Evolutionary conservation across 1,140 invertebrate species (phyloP), one percentile per base, ranked within the genome.

Genomic region (Macrocentrus cingulum): DNA sequence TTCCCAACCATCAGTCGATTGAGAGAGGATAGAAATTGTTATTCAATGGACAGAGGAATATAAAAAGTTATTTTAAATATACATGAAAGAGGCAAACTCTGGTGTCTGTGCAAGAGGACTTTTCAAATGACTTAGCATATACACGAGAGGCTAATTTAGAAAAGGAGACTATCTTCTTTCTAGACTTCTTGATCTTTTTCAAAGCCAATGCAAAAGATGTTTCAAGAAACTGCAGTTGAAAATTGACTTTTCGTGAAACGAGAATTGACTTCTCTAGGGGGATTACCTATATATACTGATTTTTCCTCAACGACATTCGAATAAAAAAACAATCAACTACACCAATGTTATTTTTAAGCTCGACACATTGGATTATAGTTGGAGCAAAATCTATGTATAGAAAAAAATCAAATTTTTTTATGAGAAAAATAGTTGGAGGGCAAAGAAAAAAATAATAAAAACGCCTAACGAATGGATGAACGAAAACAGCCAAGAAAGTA

Each of bases 311-410:
- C 45, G 37, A 19, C 13, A 50, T 16, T 2, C 19, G 18, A 9
- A 59, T 25, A 54, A 8, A 34, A 19, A 55, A 36, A 57, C 22
- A 42, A 8, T 55, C 34, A 54, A 59, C 34, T 55, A 39, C 51
- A 50, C 29, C 53, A 55, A 63, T 22, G 49, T 64, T 51, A 59
- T 63, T 57, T 58, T 60, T 57, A 59, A 56, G 56, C 56, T 56
- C 45, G 50, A 49, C 55, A 16, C 18, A 29, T 8, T 13, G 36
- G 8, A 8, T 39, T 15, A 8, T 39, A n/a, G 8, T 39, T 15
- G 36, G 13, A 39, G 8, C 6, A 34, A 11, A 34, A 7, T 7
- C 6, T 34, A 34, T 11, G 11, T n/a, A 9, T 41, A 42, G 32
- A 48, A 16, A 49, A 39, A 39, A 39, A 39, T 11, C 36, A 13